Percentiles rank a stretch among this genome's conserved stretches.
These are phyloP conservation scores for Orussus abietinus DNA, from an alignment of 1,140 invertebrate genomes.

Conservation along the genomic window DNA sequence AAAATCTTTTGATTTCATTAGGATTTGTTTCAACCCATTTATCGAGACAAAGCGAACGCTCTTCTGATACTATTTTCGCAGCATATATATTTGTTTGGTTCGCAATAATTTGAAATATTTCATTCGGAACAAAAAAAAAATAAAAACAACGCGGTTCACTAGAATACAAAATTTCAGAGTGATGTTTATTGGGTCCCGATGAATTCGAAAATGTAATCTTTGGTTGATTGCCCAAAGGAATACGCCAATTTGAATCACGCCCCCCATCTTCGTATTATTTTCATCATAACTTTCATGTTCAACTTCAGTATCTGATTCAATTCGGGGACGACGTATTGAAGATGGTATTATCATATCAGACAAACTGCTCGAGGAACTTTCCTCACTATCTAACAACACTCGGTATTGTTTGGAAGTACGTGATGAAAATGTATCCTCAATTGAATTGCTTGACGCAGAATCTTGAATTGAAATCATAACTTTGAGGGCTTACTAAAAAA, in stretches of 20 bases:
- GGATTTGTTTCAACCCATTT: conserved; percentile 12
- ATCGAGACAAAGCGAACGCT: conserved; percentile 9
- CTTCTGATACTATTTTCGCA: conserved; percentile 6
- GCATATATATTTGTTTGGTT: conserved; percentile 13
- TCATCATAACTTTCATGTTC: conserved; percentile 15
- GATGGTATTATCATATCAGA: conserved; percentile 14
- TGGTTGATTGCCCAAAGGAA: conserved; percentile 11
- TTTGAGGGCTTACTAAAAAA: conserved; percentile 11
- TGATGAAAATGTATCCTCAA: conserved; percentile 14
- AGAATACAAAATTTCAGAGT: conserved; percentile 12
- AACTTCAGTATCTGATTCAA: conserved; percentile 17
- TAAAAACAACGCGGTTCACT: conserved; percentile 13
- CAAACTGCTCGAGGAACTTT: conserved; percentile 16
- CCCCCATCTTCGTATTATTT: conserved; percentile 14
- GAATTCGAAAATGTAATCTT: conserved; percentile 18
- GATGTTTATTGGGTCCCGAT: conserved; percentile 4
- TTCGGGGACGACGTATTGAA: conserved; percentile 13
- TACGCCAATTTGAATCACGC: conserved; percentile 17
- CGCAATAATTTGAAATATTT: conserved; percentile 11
- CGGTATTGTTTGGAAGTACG: conserved; percentile 12
- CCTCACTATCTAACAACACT: conserved; percentile 11
- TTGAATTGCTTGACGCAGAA: conserved; percentile 11
- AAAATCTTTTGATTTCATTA: conserved; percentile 27
- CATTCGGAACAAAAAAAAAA: conserved; percentile 10
- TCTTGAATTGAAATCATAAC: conserved; percentile 8